phyloP scores from a whole-genome alignment of 2,888 invertebrate species.

The Dendrolimus pini region DNA sequence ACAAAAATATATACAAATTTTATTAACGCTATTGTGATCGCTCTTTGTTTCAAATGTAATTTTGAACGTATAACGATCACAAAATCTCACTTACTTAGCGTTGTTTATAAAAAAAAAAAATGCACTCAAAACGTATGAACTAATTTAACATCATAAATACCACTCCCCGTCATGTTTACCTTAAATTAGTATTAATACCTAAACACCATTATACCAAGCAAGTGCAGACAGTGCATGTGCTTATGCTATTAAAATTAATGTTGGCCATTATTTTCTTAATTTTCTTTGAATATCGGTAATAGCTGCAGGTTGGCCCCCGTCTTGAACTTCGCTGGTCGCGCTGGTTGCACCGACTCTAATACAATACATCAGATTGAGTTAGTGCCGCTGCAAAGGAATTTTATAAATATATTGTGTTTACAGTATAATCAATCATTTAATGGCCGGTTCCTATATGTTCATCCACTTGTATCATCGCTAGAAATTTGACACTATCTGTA shows the following conservation, averaged over 20 bases:
- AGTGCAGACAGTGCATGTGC: neutral
- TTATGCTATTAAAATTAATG: neutral
- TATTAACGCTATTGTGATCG: no score
- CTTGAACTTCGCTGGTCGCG: conserved; percentile 9
- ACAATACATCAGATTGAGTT: conserved; percentile 53
- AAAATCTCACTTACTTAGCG: neutral
- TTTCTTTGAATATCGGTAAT: conserved; percentile 30
- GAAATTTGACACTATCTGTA: conserved; percentile 7
- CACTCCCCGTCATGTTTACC: neutral
- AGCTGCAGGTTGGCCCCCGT: conserved; percentile 17
- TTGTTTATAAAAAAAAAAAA: neutral
- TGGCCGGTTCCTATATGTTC: neutral
- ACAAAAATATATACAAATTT: no score
- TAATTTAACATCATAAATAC: neutral
- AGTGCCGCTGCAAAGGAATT: conserved; percentile 44
- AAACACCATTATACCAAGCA: neutral
- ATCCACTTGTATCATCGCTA: neutral
- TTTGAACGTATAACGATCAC: no score
- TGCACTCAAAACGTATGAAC: neutral
- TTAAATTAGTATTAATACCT: neutral
- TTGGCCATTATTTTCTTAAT: neutral
- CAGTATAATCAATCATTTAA: neutral
- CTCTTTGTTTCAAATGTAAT: no score
- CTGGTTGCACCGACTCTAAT: conserved; percentile 25
- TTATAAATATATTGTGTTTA: conserved; percentile 8